Evolutionary conservation across 2,888 invertebrate species (phyloP).

Genomic region (Chloroclysta siterata): DNA sequence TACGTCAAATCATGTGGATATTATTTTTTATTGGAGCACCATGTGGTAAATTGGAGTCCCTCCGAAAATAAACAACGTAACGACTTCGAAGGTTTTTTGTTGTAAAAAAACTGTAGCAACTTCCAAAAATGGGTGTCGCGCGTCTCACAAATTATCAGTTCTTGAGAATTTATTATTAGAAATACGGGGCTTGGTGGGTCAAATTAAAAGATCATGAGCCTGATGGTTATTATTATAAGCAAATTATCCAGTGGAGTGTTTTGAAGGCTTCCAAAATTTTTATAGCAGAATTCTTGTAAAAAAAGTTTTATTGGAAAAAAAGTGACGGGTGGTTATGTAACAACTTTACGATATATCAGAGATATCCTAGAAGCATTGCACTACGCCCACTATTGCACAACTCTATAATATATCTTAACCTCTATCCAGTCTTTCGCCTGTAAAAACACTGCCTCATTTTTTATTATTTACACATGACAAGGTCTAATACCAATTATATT

Average conservation of each 20-base stretch:
- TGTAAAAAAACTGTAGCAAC: slow-evolving; percentile 67
- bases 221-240: slow-evolving; percentile 30
- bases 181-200: slow-evolving; percentile 2
- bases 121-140: slow-evolving; percentile 63
- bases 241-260: slow-evolving; percentile 18
- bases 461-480: too few species aligned
- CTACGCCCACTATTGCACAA: too few species aligned
- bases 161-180: slow-evolving; percentile 46
- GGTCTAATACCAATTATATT: too few species aligned
- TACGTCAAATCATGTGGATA: slow-evolving; percentile 81
- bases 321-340: too few species aligned
- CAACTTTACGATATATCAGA: too few species aligned
- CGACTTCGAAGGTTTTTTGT: slow-evolving; percentile 60
- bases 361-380: too few species aligned
- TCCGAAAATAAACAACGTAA: slow-evolving; percentile 78
- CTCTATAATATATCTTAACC: too few species aligned
- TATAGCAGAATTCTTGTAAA: neutral
- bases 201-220: slow-evolving; percentile 37
- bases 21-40: slow-evolving; percentile 76
- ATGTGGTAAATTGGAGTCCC: slow-evolving; percentile 82
- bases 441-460: too few species aligned
- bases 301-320: neutral
- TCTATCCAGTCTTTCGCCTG: too few species aligned
- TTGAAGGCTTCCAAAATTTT: slow-evolving; percentile 12
- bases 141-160: slow-evolving; percentile 64